Conservation (phyloP, 1,140 invertebrate species). For the Thalassaphorura encarpata region DNA sequence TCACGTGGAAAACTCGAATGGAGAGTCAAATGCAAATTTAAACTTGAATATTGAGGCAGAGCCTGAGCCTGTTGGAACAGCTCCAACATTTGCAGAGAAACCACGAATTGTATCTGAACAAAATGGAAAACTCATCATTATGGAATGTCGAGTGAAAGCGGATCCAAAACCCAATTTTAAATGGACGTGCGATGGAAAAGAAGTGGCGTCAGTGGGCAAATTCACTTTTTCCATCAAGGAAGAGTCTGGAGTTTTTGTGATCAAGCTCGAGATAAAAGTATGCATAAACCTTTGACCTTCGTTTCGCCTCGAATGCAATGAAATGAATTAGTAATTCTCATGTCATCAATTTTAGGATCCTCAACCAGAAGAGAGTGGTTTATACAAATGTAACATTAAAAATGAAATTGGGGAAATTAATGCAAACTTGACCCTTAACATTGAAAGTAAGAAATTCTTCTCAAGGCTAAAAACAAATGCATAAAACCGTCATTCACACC, state of each 20-base stretch:
- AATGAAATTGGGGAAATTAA: slow-evolving; percentile 91
- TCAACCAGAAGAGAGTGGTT: slow-evolving; percentile 84
- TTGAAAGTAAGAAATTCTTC: slow-evolving; percentile 75
- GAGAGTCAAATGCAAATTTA: slow-evolving; percentile 95
- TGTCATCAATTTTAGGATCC: slow-evolving; percentile 54
- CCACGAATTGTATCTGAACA: slow-evolving; percentile 89
- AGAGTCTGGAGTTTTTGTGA: slow-evolving; percentile 77
- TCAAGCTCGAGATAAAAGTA: slow-evolving; percentile 74
- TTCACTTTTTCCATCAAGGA: slow-evolving; percentile 64
- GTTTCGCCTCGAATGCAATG: not conserved
- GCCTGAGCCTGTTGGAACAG: slow-evolving; percentile 80
- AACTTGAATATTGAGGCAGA: slow-evolving; percentile 96
- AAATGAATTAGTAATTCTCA: no score
- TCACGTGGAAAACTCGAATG: slow-evolving; percentile 91
- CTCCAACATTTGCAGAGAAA: slow-evolving; percentile 97
- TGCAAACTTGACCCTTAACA: slow-evolving; percentile 91
- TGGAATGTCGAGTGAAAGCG: slow-evolving; percentile 92
- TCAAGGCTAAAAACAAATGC: not conserved
- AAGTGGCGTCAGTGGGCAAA: slow-evolving; percentile 66
- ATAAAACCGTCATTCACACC: not conserved
- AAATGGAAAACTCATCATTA: slow-evolving; percentile 90
- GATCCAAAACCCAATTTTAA: slow-evolving; percentile 85
- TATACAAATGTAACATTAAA: slow-evolving; percentile 97
- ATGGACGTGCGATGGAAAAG: slow-evolving; percentile 78
- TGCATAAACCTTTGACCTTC: slow-evolving; percentile 5